Percentiles rank a stretch among this genome's conserved stretches.
Conservation (phyloP, 2,888 invertebrate genomes). For the Rhamnusium bicolor region DNA sequence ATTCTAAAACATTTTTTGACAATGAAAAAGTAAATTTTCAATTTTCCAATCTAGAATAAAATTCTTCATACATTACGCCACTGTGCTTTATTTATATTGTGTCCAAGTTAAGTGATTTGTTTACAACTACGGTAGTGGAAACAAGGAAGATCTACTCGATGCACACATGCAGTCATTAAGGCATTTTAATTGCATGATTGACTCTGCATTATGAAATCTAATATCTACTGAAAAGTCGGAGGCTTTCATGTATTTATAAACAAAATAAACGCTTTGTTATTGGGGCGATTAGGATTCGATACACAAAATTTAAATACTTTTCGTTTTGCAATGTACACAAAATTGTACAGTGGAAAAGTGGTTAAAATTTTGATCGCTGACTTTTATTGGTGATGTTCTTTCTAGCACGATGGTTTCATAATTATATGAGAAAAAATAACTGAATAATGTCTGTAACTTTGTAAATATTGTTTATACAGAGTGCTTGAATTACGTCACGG, state of each 20-base stretch:
- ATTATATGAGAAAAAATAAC: no score
- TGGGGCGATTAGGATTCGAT: background rate
- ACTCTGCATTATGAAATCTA: slow-evolving; percentile 6
- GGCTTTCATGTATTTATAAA: background rate
- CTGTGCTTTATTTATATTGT: background rate
- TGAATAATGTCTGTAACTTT: no score
- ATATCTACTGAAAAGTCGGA: background rate
- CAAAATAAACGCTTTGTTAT: slow-evolving; percentile 6
- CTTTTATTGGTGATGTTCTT: no score
- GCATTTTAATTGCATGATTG: slow-evolving; percentile 28
- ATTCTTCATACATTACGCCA: background rate
- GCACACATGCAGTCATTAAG: slow-evolving; percentile 25
- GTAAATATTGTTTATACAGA: no score
- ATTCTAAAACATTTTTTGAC: no score
- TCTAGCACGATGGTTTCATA: no score
- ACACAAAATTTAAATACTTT: no score
- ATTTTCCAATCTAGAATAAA: background rate
- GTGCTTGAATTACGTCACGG: no score
- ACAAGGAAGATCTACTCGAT: slow-evolving; percentile 16
- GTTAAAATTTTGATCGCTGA: no score
- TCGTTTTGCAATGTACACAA: no score
- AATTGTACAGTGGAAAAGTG: no score
- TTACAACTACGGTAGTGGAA: slow-evolving; percentile 20
- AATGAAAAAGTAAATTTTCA: no score
- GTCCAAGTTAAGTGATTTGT: slow-evolving; percentile 26